Evolutionary conservation across 2,797 vertebrate species (phyloP), one percentile per base, ranked within the genome.

Genomic region (Gambusia yucatana): DNA sequence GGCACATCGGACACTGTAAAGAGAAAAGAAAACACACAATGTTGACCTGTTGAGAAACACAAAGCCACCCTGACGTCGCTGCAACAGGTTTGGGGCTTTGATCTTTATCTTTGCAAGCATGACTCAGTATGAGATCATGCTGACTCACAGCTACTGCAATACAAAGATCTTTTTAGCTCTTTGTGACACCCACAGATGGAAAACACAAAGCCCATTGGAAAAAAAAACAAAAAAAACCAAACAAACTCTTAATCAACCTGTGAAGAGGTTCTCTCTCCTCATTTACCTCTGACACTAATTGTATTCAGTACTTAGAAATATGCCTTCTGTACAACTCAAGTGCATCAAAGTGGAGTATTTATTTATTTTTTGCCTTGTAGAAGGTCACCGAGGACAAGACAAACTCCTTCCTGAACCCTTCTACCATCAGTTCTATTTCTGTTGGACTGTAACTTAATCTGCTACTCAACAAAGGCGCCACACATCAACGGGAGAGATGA

Each of bases 101-200:
- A 78, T 76, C 30, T 57, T 52, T 10, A 3, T 71, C 75, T 73
- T 33, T 55, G 39, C 22, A 28, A 28, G 13, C 20, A 13, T 77
- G 76, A 73, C 71, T 57, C 71, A 17, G 41, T 44, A 74, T 75
- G 67, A 82, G 7, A 30, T 30, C 61, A 73, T n/a, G 73, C 13
- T 57, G 79, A 88, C 70, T 84, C 77, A 82, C 0, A n/a, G 46
- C 63, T 43, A 22, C 61, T 65, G 44, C 67, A 44, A 70, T 44
- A 44, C 41, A 70, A 44, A 44, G 61, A 76, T 65, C 63, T 59
- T 7, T 11, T 76, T 44, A 22, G 25, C 44, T 22, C 46, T 70
- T 44, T 13, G 25, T 63, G 47, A 76, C 63, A 63, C 61, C 70
- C 74, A 30, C 48, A 55, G 72, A n/a, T 41, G 22, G 3, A 9